Conservation (phyloP, 2,113 vertebrate genomes). For the Illadopsis cleaveri region DNA sequence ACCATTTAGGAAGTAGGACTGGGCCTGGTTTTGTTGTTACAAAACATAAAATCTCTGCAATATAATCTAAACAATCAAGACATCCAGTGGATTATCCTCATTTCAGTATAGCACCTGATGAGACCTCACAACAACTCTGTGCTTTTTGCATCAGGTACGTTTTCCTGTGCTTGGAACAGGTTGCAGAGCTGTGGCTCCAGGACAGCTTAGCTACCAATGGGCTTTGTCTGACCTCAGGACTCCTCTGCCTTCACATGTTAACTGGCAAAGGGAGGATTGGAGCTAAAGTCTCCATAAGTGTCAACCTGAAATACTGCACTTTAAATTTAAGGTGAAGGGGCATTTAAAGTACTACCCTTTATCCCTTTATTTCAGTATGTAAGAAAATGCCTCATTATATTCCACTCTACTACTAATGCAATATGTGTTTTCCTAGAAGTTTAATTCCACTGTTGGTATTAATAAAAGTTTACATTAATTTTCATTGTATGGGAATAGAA, state of each 20-base stretch:
- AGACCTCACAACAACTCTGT: neutral
- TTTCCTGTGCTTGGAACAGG: neutral
- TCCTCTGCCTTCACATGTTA: neutral
- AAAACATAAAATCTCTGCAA: neutral
- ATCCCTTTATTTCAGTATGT: neutral
- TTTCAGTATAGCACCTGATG: neutral
- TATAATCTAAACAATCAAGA: neutral
- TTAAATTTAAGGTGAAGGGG: neutral
- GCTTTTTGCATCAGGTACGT: neutral
- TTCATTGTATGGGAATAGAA: neutral
- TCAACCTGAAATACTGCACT: neutral
- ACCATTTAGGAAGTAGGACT: neutral
- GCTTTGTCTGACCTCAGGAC: neutral
- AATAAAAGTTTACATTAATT: neutral
- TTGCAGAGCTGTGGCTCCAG: neutral
- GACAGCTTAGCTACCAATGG: neutral
- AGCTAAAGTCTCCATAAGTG: neutral
- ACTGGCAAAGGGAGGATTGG: neutral
- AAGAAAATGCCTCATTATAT: neutral
- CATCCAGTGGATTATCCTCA: neutral
- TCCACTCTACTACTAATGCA: neutral
- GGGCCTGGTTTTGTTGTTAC: neutral
- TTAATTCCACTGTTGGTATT: neutral
- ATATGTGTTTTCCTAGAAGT: neutral
- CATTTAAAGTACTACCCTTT: neutral